phyloP scores from a whole-genome alignment of 2,113 vertebrate species.

The Entelurus aequoreus region DNA sequence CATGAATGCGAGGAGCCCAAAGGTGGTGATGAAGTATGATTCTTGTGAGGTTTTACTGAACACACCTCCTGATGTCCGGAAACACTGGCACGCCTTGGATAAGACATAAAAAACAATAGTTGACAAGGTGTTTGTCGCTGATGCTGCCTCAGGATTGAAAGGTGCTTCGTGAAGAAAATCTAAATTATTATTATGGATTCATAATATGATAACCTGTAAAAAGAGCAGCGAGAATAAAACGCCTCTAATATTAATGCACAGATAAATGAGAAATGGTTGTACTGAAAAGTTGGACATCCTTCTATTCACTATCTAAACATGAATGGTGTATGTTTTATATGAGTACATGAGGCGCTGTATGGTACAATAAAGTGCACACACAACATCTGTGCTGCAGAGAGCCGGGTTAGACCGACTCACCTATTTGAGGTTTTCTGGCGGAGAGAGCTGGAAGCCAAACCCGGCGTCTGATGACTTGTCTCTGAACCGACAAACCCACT shows the following conservation, averaged over 20 bases:
- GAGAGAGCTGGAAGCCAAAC: conserved; percentile 66
- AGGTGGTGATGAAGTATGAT: conserved; percentile 8
- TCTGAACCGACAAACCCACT: conserved; percentile 93
- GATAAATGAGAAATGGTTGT: too few species aligned
- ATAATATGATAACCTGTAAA: neutral
- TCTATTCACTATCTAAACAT: neutral
- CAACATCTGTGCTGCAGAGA: neutral
- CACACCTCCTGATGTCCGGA: conserved; percentile 17
- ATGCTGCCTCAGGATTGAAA: too few species aligned
- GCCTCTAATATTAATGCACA: too few species aligned
- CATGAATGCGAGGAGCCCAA: neutral
- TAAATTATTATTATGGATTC: neutral
- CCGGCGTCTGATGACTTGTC: conserved; percentile 75
- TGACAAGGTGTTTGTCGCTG: too few species aligned
- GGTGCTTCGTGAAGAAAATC: too few species aligned
- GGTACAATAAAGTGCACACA: conserved; percentile 6
- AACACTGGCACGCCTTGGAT: conserved; percentile 9
- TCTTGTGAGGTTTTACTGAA: conserved; percentile 12
- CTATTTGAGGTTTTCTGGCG: conserved; percentile 62
- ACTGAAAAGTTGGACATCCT: too few species aligned
- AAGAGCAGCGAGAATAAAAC: too few species aligned
- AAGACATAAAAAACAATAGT: too few species aligned
- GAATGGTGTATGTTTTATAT: neutral
- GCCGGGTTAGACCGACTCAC: conserved; percentile 51
- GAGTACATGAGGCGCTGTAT: conserved; percentile 7